Base-by-base conservation (phyloP, 1,140 invertebrate genomes). In the Procambarus virginalis region DNA sequence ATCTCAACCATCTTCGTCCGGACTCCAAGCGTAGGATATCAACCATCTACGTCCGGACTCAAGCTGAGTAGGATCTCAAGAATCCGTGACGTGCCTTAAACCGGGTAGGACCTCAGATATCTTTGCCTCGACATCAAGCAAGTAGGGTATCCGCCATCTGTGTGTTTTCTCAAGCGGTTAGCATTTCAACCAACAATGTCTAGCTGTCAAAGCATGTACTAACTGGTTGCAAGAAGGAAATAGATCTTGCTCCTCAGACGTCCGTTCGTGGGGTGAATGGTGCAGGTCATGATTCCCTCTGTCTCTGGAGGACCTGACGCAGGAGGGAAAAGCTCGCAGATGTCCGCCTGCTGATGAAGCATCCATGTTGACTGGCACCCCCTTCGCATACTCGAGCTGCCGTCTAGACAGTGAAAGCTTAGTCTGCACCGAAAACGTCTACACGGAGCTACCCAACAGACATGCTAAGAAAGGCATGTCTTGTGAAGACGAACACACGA, bases 301-400 rank as follows among this genome's bases (percentile, higher is more conserved):
- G 9, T 84, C 82, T 9, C 8, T 73, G 2, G 82, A 84, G 68
- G 82, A 84, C 22, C 48, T 84, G 20, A 68, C 68, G 10, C 64
- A 12, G 8, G n/a, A 46, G 3, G 46, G 10, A 68, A 73, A 2
- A 6, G 17, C 9, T 14, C 46, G 55, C 9, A 90, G 20, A 34
- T 58, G 81, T 5, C 17, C 12, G 68, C 73, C 73, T 9, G 14
- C 49, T 45, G 73, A 84, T 20, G 76, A 76, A 70, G 73, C 20
- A 84, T 78, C 49, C 49, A 73, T 12, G 34, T 49, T 46, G 81
- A 90, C 51, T 77, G 80, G 70, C 3, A n/a, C 49, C 14, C 81
- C 81, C 46, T 17, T 77, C 8, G 80, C 45, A 55, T 73, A 84
- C n/a, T 12, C 76, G 2, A 84, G 81, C 68, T 70, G 22, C 22